Evolutionary conservation across 2,888 invertebrate genomes (phyloP), one percentile per base, ranked within the genome.

Genomic region (Leucozona laternaria): DNA sequence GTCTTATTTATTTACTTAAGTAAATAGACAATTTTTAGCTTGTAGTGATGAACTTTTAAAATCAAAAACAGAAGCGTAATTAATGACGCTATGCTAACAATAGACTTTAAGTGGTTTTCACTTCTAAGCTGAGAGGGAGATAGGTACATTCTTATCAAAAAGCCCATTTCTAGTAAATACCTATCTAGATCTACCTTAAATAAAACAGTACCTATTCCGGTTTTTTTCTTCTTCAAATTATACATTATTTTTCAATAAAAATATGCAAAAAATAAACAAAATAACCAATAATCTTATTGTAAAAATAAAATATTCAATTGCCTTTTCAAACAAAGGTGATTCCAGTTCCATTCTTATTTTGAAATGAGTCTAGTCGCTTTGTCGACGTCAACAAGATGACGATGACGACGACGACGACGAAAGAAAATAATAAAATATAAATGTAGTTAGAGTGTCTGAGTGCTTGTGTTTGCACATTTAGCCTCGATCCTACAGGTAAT

Each of bases 401-500:
- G 45, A 17, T 11, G 45, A 28, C 62, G 50, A 55, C 22, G 13
- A 25, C 20, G 43, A 78, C 0, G n/a, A 48, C 6, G 22, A 53
- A 57, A 55, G 10, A 75, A 83, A 76, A 58, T 68, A 82, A 83
- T 78, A 83, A 85, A 80, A 72, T 62, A 71, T 62, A 85, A 80
- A 72, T 62, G 64, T 62, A 60, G 53, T 79, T 82, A 71, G 37
- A 82, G 64, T 70, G 86, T 75, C 78, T 82, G 81, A 86, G 86
- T 82, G 86, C 75, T 71, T 82, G 71, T 86, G 82, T 82, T 86
- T 81, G 86, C 78, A 81, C 86, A 81, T 86, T 86, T 75, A 70
- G 70, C 86, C 75, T 78, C 81, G 60, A 82, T 86, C 78, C 82
- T 79, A 79, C 82, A 86, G 86, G 86, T 86, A 86, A 82, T 82